These are phyloP conservation scores for Salmo trutta DNA, from an alignment of 2,797 vertebrate species.

Conservation along the genomic window DNA sequence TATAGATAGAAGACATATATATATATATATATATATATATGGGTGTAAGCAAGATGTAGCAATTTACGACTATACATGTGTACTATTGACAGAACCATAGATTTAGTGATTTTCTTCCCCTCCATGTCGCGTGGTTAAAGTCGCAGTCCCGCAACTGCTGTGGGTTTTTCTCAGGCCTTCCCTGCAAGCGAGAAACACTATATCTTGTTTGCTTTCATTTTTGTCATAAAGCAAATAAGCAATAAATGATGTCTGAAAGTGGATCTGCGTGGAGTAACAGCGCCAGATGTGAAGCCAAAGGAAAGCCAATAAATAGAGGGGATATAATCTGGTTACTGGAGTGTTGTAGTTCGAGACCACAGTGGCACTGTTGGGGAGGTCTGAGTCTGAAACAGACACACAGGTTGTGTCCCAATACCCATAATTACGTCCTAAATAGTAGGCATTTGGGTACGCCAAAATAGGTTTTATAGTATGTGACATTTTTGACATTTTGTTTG, in stretches of 20 bases:
- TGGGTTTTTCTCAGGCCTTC: conserved; percentile 33
- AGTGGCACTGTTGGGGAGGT: neutral
- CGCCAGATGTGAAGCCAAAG: conserved; percentile 70
- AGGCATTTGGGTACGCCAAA: too few relatives aligned
- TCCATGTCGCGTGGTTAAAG: conserved; percentile 20
- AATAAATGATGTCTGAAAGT: conserved; percentile 62
- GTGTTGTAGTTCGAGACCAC: neutral
- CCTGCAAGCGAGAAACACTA: conserved; percentile 52
- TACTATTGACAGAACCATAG: neutral
- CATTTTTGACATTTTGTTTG: too few relatives aligned
- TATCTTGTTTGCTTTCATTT: conserved; percentile 63
- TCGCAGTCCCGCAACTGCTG: conserved; percentile 12
- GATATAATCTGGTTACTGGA: conserved; percentile 60
- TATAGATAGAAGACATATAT: too few relatives aligned
- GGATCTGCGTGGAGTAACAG: conserved; percentile 60
- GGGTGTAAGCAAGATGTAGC: neutral
- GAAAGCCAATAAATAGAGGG: conserved; percentile 69
- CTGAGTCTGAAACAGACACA: neutral
- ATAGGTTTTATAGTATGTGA: too few relatives aligned
- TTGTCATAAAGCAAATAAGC: conserved; percentile 74
- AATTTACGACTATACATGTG: neutral
- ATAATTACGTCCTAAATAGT: too few relatives aligned
- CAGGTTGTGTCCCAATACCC: too few relatives aligned
- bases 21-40: too few relatives aligned
- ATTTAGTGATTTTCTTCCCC: conserved; percentile 10